Evolutionary conservation across 2,113 vertebrate species (phyloP).

Genomic region (Sturnus vulgaris): DNA sequence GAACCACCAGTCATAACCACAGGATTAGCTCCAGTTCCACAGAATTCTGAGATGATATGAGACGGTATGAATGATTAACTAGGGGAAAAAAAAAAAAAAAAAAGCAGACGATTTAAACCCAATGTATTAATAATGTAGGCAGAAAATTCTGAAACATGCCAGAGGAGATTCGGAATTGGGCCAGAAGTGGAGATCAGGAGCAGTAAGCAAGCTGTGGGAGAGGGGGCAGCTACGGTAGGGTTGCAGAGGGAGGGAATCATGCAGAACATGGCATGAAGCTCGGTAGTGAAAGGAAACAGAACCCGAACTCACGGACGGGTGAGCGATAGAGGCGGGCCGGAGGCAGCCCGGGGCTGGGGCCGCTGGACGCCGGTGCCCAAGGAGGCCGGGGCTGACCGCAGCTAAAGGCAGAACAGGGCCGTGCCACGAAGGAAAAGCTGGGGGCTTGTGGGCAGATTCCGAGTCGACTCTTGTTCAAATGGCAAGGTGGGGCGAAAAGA

Average conservation of each 20-base stretch:
- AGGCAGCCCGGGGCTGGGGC: background rate
- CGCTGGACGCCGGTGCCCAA: background rate
- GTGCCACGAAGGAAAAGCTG: rapidly evolving
- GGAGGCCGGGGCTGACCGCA: background rate
- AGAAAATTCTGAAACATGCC: background rate
- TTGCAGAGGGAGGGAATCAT: background rate
- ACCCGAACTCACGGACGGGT: rapidly evolving
- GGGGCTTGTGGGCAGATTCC: background rate
- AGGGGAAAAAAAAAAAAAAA: no score
- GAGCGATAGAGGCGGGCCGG: rapidly evolving
- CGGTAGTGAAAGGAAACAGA: rapidly evolving
- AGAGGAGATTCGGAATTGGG: rapidly evolving
- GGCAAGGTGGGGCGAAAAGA: no score
- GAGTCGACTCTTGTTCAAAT: background rate
- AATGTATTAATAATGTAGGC: background rate
- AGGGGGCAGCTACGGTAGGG: rapidly evolving
- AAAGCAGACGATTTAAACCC: background rate
- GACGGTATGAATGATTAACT: background rate
- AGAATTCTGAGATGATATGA: background rate
- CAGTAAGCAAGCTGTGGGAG: background rate
- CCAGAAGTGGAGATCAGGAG: background rate
- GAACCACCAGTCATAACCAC: background rate
- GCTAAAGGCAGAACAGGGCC: no score
- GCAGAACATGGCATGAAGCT: background rate
- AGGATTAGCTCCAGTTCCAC: background rate